Percentiles rank a stretch among this genome's conserved stretches.
These are phyloP conservation scores for Tyto alba DNA, from an alignment of 2,113 vertebrate species.

Conservation along the genomic window DNA sequence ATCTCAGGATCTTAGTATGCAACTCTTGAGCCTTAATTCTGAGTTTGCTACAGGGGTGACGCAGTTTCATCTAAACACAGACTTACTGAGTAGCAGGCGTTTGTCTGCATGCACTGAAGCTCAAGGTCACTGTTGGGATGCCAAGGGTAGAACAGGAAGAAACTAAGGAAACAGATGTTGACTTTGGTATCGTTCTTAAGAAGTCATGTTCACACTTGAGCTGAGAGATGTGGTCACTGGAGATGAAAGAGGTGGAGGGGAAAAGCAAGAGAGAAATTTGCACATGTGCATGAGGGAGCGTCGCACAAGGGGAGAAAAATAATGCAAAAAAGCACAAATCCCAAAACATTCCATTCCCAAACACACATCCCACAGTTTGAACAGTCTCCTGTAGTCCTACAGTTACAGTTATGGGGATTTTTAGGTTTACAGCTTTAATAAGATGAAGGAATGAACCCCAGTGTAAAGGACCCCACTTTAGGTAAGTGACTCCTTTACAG, in stretches of 20 bases:
- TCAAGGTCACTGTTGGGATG: background rate
- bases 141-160: background rate
- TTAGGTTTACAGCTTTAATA: background rate
- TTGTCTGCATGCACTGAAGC: background rate
- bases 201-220: background rate
- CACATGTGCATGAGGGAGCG: rapidly evolving
- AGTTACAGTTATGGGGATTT: background rate
- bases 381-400: background rate
- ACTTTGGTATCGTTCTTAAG: background rate
- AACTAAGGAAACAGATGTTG: background rate
- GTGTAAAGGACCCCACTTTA: background rate
- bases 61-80: background rate
- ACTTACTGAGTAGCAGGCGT: background rate
- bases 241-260: background rate
- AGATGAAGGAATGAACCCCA: background rate
- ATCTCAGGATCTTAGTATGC: background rate
- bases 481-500: background rate
- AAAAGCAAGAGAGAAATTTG: background rate
- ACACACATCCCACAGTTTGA: background rate
- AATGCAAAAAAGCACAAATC: background rate
- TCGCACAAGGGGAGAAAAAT: background rate
- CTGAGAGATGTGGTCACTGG: background rate
- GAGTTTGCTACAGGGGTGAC: background rate
- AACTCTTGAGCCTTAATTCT: background rate
- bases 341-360: background rate